A percentile compares a stretch with the other conserved stretches of the same genome.
phyloP scores from a whole-genome alignment of 2,888 invertebrate genomes.

The Macrophya annulata region DNA sequence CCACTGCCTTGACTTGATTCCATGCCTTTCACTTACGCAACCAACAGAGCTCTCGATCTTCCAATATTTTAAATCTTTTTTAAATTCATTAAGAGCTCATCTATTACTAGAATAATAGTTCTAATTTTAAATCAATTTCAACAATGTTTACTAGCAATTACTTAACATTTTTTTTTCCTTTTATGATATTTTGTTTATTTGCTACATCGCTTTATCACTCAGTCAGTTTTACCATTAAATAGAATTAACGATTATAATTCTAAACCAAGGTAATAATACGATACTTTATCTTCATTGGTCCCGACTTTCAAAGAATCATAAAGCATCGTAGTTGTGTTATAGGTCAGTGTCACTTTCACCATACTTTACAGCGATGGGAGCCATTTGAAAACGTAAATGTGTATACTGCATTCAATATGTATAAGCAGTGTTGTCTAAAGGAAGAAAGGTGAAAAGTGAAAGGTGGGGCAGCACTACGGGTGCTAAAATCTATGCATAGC shows the following conservation, averaged over 20 bases:
- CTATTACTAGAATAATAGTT: not conserved
- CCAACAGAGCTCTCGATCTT: conserved; percentile 25
- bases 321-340: conserved; percentile 22
- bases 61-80: not conserved
- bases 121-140: not conserved
- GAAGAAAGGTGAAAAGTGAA: conserved; percentile 50
- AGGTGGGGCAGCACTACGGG: conserved; percentile 42
- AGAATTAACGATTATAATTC: not conserved
- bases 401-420: not conserved
- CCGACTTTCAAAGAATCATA: conserved; percentile 3
- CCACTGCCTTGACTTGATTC: conserved; percentile 43
- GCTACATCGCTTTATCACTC: not conserved
- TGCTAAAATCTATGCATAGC: not conserved
- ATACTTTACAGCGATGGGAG: conserved; percentile 14
- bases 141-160: not conserved
- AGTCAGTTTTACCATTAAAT: not conserved
- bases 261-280: not conserved
- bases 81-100: not conserved
- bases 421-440: conserved; percentile 18
- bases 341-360: conserved; percentile 56
- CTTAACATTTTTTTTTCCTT: not conserved
- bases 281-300: conserved; percentile 4
- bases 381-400: not conserved
- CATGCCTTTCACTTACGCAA: conserved; percentile 49
- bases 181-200: no score